These are phyloP conservation scores for Cladorhizidae sp. DNA, from an alignment of 37 sponge, comb jelly and placozoan species.

Conservation along the genomic window DNA sequence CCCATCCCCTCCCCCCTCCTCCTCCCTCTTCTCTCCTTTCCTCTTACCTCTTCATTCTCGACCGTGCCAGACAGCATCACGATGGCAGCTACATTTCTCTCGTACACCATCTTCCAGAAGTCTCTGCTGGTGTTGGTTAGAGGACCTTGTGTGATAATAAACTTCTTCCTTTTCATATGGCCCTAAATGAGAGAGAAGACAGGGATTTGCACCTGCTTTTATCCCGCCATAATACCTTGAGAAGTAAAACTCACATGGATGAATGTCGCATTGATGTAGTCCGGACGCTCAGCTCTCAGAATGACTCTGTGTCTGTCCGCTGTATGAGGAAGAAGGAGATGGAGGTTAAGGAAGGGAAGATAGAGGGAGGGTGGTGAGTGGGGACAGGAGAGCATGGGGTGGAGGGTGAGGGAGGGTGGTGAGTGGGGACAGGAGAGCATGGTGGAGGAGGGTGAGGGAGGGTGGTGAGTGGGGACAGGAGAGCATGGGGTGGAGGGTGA, in stretches of 20 bases:
- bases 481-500: too few relatives aligned
- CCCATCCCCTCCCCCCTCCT: too few relatives aligned
- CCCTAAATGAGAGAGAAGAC: slow-evolving; percentile 34
- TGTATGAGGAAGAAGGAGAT: too few relatives aligned
- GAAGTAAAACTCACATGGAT: slow-evolving; percentile 40
- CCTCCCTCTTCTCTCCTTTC: neutral
- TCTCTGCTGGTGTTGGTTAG: slow-evolving; percentile 36
- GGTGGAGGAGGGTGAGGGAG: too few relatives aligned
- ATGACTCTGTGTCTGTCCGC: slow-evolving; percentile 36
- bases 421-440: too few relatives aligned
- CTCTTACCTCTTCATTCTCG: slow-evolving; percentile 29
- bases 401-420: too few relatives aligned
- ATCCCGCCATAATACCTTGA: neutral
- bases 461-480: too few relatives aligned
- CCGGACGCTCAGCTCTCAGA: slow-evolving; percentile 13
- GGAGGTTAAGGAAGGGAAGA: too few relatives aligned
- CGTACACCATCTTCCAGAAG: slow-evolving; percentile 74
- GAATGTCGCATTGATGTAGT: slow-evolving; percentile 60
- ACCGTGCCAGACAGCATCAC: slow-evolving; percentile 51
- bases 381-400: too few relatives aligned
- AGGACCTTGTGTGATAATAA: slow-evolving; percentile 58
- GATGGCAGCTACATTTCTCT: slow-evolving; percentile 38
- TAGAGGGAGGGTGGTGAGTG: too few relatives aligned
- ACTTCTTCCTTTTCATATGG: slow-evolving; percentile 40
- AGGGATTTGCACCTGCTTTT: neutral